phyloP scores from a whole-genome alignment of 1,140 invertebrate species.

The Spodoptera litura region DNA sequence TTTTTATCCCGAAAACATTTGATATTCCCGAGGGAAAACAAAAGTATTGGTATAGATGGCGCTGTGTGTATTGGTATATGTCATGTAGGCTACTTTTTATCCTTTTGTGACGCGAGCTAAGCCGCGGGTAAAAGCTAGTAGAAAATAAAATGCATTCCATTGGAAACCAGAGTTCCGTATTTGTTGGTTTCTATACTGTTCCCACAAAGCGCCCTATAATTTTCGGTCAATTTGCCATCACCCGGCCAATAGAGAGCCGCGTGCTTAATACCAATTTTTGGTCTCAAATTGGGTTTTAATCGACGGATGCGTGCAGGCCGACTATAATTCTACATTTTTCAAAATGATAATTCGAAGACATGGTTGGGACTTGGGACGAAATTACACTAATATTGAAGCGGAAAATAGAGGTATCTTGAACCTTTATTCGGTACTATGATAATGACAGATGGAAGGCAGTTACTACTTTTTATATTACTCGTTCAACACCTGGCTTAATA shows the following conservation, averaged over 20 bases:
- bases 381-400: slow-evolving; percentile 59
- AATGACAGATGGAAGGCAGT: slow-evolving; percentile 36
- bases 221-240: slow-evolving; percentile 48
- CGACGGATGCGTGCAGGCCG: slow-evolving; percentile 62
- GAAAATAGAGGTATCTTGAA: slow-evolving; percentile 45
- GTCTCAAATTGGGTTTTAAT: slow-evolving; percentile 58
- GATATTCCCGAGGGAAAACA: no score
- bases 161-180: neutral
- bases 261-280: slow-evolving; percentile 51
- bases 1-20: no score
- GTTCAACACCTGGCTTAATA: slow-evolving; percentile 31
- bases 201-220: slow-evolving; percentile 43
- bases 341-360: slow-evolving; percentile 57
- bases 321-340: slow-evolving; percentile 46
- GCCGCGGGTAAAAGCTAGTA: no score
- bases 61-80: no score
- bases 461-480: slow-evolving; percentile 30
- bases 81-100: no score
- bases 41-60: no score
- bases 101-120: no score
- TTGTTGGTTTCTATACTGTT: slow-evolving; percentile 17
- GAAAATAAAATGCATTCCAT: slow-evolving; percentile 1
- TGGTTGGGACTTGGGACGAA: slow-evolving; percentile 28
- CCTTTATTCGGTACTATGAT: slow-evolving; percentile 30
- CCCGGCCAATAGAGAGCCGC: slow-evolving; percentile 23